These are phyloP conservation scores for Solea solea DNA, from an alignment of 2,113 vertebrate genomes.

Conservation along the genomic window DNA sequence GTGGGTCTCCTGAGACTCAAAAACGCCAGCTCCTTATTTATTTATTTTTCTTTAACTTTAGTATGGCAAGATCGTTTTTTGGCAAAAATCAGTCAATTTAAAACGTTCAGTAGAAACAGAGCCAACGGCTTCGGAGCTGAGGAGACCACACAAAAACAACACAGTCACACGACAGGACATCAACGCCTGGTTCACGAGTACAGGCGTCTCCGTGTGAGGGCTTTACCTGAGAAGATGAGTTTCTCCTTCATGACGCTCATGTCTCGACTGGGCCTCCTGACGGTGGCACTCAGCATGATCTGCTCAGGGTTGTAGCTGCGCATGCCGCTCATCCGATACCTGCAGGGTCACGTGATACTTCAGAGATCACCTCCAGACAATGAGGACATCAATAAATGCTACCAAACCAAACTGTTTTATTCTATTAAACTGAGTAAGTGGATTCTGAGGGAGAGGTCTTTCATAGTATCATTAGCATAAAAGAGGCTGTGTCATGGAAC, in stretches of 20 bases:
- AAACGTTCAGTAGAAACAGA: background rate
- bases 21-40: background rate
- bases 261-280: slow-evolving; percentile 89
- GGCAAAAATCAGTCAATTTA: background rate
- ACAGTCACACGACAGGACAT: slow-evolving; percentile 10
- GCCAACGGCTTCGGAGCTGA: slow-evolving; percentile 1
- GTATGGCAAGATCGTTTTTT: background rate
- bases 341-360: slow-evolving; percentile 68
- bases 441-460: no score
- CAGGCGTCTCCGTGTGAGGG: background rate
- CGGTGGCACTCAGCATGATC: slow-evolving; percentile 96
- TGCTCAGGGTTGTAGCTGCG: slow-evolving; percentile 96
- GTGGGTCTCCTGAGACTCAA: slow-evolving; percentile 25
- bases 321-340: slow-evolving; percentile 93
- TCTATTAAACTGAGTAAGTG: no score
- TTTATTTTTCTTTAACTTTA: background rate
- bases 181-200: background rate
- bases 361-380: slow-evolving; percentile 8
- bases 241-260: slow-evolving; percentile 99
- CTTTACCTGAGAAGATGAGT: slow-evolving; percentile 94
- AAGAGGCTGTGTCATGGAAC: no score
- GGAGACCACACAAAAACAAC: slow-evolving; percentile 17
- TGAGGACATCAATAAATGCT: background rate
- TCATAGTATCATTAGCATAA: no score
- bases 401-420: no score